A percentile compares a stretch with the other conserved stretches of the same genome.
These are phyloP conservation scores for Epizoanthus fatuus DNA, from an alignment of 92 coral and sea anemone genomes.

Conservation along the genomic window DNA sequence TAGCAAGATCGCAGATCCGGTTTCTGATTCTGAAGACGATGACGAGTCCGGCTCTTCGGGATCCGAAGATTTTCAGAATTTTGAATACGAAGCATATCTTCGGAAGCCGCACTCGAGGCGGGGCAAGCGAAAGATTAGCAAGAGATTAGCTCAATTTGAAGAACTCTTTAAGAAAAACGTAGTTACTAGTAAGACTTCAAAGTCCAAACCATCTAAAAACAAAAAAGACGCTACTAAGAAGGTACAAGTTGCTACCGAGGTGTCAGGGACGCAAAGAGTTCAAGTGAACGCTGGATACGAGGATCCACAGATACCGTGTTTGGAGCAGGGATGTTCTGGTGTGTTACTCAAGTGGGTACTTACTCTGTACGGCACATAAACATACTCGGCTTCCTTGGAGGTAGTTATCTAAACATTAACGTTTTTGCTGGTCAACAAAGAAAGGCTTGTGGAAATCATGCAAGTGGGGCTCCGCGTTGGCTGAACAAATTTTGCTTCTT, in stretches of 20 bases:
- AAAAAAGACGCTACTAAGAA: slow-evolving; percentile 81
- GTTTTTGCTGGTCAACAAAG: slow-evolving; percentile 17
- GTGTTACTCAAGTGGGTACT: slow-evolving; percentile 87
- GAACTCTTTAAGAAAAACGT: slow-evolving; percentile 39
- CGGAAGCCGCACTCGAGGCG: slow-evolving; percentile 26
- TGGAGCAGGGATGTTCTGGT: slow-evolving; percentile 93
- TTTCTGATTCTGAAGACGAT: slow-evolving; percentile 34
- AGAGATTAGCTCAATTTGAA: slow-evolving; percentile 43
- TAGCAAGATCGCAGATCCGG: slow-evolving; percentile 77
- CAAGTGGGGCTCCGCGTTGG: background rate
- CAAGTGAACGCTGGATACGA: slow-evolving; percentile 99
- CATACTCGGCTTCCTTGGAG: background rate
- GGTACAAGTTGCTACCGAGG: slow-evolving; percentile 95
- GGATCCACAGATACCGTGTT: slow-evolving; percentile 92
- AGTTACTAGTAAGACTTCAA: slow-evolving; percentile 60
- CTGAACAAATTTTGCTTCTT: background rate
- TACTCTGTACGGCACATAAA: slow-evolving; percentile 89
- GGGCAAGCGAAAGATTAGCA: background rate
- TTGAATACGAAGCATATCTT: slow-evolving; percentile 37
- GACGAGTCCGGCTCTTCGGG: slow-evolving; percentile 33
- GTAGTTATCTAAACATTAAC: background rate
- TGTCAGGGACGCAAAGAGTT: slow-evolving; percentile 93
- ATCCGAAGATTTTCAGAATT: slow-evolving; percentile 33
- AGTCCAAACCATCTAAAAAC: slow-evolving; percentile 40
- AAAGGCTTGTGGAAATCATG: background rate